Evolutionary conservation across 30 jellyfish, hydroid and myxozoan genomes (phyloP).

Genomic region (Aurelia sp.): DNA sequence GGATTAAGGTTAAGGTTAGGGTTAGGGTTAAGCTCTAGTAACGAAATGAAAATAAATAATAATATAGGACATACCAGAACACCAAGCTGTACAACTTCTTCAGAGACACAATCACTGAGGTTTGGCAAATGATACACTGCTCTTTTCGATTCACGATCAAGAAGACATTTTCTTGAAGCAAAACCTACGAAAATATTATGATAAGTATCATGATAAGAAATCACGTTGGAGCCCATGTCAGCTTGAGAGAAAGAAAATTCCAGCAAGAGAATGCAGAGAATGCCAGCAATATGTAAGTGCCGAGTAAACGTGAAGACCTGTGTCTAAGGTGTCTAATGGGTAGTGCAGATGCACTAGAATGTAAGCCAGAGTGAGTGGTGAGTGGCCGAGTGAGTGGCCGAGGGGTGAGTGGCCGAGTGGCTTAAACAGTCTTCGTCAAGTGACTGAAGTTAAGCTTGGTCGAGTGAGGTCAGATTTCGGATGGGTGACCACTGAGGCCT

Average conservation of each 20-base stretch:
- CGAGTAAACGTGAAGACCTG: too few relatives aligned
- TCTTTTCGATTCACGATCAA: background rate
- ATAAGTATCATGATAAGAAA: background rate
- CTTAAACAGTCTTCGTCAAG: too few relatives aligned
- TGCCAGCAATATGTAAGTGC: background rate
- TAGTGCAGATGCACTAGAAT: too few relatives aligned
- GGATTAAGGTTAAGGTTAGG: too few relatives aligned
- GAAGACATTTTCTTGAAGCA: constrained; percentile 69
- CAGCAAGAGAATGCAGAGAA: background rate
- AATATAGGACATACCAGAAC: constrained; percentile 35
- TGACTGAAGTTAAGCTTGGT: too few relatives aligned
- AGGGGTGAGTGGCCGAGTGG: too few relatives aligned
- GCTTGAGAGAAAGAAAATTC: background rate
- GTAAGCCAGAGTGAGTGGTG: too few relatives aligned
- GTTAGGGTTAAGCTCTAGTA: too few relatives aligned
- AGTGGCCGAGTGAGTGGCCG: too few relatives aligned
- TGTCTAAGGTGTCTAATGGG: too few relatives aligned
- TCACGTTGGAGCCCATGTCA: background rate
- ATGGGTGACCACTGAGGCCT: too few relatives aligned
- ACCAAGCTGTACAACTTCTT: constrained; percentile 39
- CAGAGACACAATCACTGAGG: constrained; percentile 70
- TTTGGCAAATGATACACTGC: constrained; percentile 56
- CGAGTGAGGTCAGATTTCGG: too few relatives aligned
- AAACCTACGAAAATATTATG: constrained; percentile 39
- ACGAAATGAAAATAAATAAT: background rate